Evolutionary conservation across 2,113 vertebrate species (phyloP).

Genomic region (Microcebus tavaratra): DNA sequence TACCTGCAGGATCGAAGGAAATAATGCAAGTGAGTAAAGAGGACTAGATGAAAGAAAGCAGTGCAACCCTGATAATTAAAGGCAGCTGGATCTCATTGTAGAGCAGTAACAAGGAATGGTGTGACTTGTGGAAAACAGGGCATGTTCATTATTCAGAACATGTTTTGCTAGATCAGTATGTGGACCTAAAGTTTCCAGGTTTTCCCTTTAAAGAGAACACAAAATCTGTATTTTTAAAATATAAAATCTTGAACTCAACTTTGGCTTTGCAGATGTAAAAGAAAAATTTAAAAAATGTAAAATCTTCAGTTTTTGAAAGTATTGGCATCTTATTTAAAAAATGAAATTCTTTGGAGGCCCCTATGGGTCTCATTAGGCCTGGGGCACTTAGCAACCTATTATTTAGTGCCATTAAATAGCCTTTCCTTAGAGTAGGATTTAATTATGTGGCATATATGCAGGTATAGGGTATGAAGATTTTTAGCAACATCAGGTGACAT

Average conservation of each 20-base stretch:
- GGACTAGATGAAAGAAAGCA: not conserved
- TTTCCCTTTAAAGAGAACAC: not conserved
- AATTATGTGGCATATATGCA: not conserved
- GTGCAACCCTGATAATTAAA: not conserved
- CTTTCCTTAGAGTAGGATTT: not conserved
- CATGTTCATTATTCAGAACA: not conserved
- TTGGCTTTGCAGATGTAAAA: no score
- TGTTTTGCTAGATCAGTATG: not conserved
- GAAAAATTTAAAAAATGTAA: not conserved
- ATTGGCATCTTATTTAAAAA: not conserved
- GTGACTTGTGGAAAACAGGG: not conserved
- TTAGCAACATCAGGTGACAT: not conserved
- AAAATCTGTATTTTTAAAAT: not conserved
- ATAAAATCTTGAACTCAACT: not conserved
- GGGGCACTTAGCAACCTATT: not conserved
- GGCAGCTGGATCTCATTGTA: not conserved
- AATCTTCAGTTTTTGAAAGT: not conserved
- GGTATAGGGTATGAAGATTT: not conserved
- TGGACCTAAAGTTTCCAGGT: not conserved
- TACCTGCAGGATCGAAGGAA: not conserved
- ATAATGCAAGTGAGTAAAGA: not conserved
- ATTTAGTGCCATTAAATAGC: not conserved
- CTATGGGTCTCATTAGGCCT: not conserved
- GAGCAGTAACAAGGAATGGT: not conserved
- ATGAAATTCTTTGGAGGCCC: not conserved